Conservation (phyloP, 2,888 invertebrate species). For the Torymus tubicola region DNA sequence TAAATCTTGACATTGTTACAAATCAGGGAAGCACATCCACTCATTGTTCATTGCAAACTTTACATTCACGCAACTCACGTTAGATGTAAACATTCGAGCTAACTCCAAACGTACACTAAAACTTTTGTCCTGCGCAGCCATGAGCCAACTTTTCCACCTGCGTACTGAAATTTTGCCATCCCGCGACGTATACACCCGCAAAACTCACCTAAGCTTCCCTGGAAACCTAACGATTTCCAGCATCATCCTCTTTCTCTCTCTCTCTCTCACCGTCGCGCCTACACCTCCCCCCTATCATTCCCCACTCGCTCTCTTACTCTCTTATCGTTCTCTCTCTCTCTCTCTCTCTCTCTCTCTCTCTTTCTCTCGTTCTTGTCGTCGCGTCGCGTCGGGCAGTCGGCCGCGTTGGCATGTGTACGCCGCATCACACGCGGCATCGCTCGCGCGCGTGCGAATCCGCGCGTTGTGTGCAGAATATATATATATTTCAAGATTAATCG, state of each 20-base stretch:
- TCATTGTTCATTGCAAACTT: no score
- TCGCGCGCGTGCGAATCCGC: background rate
- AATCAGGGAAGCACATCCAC: no score
- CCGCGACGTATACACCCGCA: no score
- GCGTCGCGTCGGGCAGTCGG: background rate
- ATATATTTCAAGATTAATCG: no score
- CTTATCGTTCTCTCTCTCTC: constrained; percentile 7
- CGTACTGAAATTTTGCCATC: no score
- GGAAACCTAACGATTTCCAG: constrained; percentile 17
- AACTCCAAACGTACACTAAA: no score
- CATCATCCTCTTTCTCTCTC: background rate
- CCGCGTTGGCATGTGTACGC: constrained; percentile 9
- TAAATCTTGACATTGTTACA: no score
- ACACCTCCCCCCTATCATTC: background rate
- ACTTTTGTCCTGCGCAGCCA: no score
- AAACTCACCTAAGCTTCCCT: no score
- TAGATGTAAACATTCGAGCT: no score
- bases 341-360: background rate
- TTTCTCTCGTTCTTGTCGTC: background rate
- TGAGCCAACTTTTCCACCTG: no score
- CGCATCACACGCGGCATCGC: background rate
- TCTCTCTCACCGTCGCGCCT: background rate
- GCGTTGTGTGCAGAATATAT: background rate
- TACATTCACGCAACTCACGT: no score
- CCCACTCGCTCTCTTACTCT: constrained; percentile 16